Evolutionary conservation across 1,140 invertebrate genomes (phyloP), one percentile per base, ranked within the genome.

Genomic region (Pentalonia nigronervosa): DNA sequence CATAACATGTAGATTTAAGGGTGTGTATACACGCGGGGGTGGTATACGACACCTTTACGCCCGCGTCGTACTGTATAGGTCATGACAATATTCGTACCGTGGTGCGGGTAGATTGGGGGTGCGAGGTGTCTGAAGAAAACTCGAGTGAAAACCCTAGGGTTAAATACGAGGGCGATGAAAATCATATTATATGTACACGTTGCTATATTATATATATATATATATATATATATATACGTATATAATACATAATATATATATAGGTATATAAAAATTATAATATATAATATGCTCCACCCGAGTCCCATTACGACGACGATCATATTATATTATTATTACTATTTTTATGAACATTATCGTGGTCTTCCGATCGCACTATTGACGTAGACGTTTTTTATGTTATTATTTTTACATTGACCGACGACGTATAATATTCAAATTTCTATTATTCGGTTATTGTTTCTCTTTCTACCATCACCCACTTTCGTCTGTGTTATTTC

Each of bases 111-210:
- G 56, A 25, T 56, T 56, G 56, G 23, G 7, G 56, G n/a, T 7
- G 60, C n/a, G 60, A 76, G 60, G 60, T 76, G 60, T n/a, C 60
- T 76, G 60, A 76, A 76, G 60, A 76, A 76, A 76, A 76, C 60
- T 76, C 30, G n/a, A 76, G 60, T 76, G 60, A 76, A 76, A 76
- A 76, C 60, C 14, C n/a, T 30, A n/a, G 60, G 60, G 60, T 76
- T 76, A 76, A 76, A 76, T 76, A n/a, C 60, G 60, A 76, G 60
- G 60, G 60, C 60, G 60, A 76, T n/a, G 60, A 76, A 76, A 76
- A 76, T 76, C 60, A 76, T 76, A 76, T 76, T 30, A 67, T 67
- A n/a, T 67, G 60, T 67, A 67, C 14, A 6, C 11, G 30, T 14
- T 14, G 11, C 30, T 14, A 30, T 50, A 50, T 41, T 41, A 48